These are phyloP conservation scores for Arion vulgaris DNA, from an alignment of 1,140 invertebrate species.

Conservation along the genomic window DNA sequence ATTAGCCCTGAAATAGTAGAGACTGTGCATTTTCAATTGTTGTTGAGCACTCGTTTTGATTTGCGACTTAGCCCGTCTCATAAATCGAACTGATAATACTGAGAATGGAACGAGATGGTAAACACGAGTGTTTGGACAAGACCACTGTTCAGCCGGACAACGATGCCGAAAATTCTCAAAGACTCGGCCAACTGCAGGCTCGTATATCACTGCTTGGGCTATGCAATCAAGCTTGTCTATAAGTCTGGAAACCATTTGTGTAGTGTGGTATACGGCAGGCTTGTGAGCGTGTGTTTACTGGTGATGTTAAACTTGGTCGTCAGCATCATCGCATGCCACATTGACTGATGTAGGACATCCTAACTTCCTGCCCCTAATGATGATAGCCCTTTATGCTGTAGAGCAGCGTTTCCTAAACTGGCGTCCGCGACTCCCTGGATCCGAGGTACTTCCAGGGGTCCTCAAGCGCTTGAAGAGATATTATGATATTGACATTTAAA, in stretches of 20 bases:
- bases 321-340: too few species aligned
- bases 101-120: neutral
- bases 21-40: slow-evolving; percentile 18
- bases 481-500: too few species aligned
- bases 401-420: too few species aligned
- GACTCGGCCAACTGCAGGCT: neutral
- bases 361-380: too few species aligned
- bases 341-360: too few species aligned
- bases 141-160: slow-evolving; percentile 1
- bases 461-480: too few species aligned
- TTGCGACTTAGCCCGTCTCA: slow-evolving; percentile 19
- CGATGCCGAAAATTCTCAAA: neutral
- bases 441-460: too few species aligned
- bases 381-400: too few species aligned
- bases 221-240: neutral
- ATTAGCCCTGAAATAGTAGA: neutral
- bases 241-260: neutral
- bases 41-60: neutral
- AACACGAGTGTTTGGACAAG: slow-evolving; percentile 23
- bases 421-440: too few species aligned
- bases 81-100: slow-evolving; percentile 32
- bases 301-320: too few species aligned
- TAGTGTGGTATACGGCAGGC: too few species aligned
- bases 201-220: neutral
- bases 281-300: too few species aligned